Evolutionary conservation across 2,797 vertebrate genomes (phyloP).

Genomic region (Myripristis jacobus): DNA sequence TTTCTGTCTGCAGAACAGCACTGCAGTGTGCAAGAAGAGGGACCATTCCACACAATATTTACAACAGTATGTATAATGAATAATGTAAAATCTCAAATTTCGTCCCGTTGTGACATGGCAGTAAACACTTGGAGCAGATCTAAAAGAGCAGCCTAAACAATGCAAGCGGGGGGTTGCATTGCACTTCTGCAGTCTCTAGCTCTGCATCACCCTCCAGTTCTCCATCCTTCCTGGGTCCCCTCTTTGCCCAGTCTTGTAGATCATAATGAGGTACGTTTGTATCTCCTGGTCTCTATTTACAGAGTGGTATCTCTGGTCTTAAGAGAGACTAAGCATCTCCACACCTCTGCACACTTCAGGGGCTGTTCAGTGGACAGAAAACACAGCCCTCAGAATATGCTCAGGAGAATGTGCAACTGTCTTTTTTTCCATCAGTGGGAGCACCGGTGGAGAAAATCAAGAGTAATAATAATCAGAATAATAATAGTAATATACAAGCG

Average conservation of each 20-base stretch:
- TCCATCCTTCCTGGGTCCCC: conserved; percentile 47
- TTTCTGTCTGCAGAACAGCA: conserved; percentile 79
- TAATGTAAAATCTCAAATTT: conserved; percentile 57
- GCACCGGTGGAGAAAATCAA: conserved; percentile 80
- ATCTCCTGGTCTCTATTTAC: conserved; percentile 71
- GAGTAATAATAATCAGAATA: conserved; percentile 67
- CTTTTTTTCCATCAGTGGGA: conserved; percentile 80
- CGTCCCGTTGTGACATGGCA: conserved; percentile 61
- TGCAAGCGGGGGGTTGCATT: conserved; percentile 28
- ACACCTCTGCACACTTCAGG: conserved; percentile 61
- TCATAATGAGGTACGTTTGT: conserved; percentile 66
- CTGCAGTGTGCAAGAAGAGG: conserved; percentile 71
- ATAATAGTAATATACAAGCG: conserved; percentile 82
- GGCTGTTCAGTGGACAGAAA: conserved; percentile 79
- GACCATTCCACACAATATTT: conserved; percentile 70
- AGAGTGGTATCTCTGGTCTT: conserved; percentile 66
- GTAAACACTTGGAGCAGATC: conserved; percentile 76
- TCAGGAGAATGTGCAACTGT: conserved; percentile 85
- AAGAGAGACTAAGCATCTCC: conserved; percentile 61
- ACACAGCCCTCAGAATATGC: conserved; percentile 83
- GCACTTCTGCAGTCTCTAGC: conserved; percentile 80
- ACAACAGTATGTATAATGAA: conserved; percentile 77
- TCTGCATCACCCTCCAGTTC: conserved; percentile 60
- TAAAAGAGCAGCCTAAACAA: conserved; percentile 80
- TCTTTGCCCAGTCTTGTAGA: conserved; percentile 56